Conservation (phyloP, 2,888 invertebrate species). For the Cephus runcator region DNA sequence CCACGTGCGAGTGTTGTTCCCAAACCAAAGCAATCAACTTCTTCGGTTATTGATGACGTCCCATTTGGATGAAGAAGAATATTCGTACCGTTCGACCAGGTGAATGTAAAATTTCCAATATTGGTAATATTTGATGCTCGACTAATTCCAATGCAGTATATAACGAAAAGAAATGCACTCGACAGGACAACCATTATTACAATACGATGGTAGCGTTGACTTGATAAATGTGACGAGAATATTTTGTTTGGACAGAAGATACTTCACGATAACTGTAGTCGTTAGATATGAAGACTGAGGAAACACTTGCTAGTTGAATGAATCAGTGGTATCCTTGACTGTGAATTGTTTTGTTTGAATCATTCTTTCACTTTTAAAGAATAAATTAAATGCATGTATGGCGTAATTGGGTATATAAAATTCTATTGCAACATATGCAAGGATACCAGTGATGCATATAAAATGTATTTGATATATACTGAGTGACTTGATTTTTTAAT, state of each 20-base stretch:
- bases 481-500: neutral
- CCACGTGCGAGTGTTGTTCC: conserved; percentile 60
- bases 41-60: conserved; percentile 35
- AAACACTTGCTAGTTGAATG: neutral
- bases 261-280: neutral
- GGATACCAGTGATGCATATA: neutral
- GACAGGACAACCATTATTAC: neutral
- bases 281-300: neutral
- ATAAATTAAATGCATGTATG: no score
- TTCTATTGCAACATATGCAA: neutral
- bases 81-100: conserved; percentile 4
- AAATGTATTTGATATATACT: neutral
- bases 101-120: conserved; percentile 4
- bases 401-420: neutral
- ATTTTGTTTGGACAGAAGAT: neutral
- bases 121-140: neutral
- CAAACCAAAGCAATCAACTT: conserved; percentile 69
- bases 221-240: neutral
- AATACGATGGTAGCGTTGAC: neutral
- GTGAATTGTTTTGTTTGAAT: neutral
- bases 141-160: neutral
- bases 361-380: neutral
- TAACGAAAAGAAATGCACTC: neutral
- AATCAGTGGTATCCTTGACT: neutral
- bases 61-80: neutral